Conservation (phyloP, 2,888 invertebrate genomes). For the Metopia argyrocephala region DNA sequence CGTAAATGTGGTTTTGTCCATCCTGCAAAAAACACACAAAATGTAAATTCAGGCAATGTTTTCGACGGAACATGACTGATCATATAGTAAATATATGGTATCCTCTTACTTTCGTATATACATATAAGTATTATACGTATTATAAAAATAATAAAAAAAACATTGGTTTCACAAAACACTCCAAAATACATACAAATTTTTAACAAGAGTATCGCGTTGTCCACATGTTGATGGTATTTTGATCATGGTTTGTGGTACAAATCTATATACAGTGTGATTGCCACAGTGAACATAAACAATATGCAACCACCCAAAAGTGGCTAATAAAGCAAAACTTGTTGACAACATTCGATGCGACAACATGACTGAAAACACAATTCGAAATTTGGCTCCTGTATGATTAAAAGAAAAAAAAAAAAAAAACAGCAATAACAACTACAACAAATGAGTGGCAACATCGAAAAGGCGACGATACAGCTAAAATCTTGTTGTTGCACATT, state of each 20-base stretch:
- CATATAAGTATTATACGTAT: not conserved
- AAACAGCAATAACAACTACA: slow-evolving; percentile 18
- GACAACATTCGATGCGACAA: slow-evolving; percentile 72
- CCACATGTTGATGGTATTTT: not conserved
- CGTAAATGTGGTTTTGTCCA: no score
- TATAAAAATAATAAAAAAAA: slow-evolving; percentile 15
- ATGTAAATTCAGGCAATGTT: no score
- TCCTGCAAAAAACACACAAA: no score
- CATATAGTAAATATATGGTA: no score
- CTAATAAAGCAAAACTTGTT: slow-evolving; percentile 78
- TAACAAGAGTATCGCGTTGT: not conserved
- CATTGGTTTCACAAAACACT: not conserved
- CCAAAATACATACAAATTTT: not conserved
- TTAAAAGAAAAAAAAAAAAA: not conserved
- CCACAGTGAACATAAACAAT: slow-evolving; percentile 63
- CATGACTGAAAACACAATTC: slow-evolving; percentile 52
- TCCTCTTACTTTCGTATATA: not conserved
- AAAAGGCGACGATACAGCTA: slow-evolving; percentile 35
- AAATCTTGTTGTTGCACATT: slow-evolving; percentile 61
- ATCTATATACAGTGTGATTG: slow-evolving; percentile 45
- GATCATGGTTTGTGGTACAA: slow-evolving; percentile 33
- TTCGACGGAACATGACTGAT: no score
- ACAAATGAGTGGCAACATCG: slow-evolving; percentile 31
- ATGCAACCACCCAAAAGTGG: slow-evolving; percentile 76
- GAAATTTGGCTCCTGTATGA: slow-evolving; percentile 46